These are phyloP conservation scores for Limulus polyphemus DNA, from an alignment of 2,888 invertebrate genomes.

Conservation along the genomic window DNA sequence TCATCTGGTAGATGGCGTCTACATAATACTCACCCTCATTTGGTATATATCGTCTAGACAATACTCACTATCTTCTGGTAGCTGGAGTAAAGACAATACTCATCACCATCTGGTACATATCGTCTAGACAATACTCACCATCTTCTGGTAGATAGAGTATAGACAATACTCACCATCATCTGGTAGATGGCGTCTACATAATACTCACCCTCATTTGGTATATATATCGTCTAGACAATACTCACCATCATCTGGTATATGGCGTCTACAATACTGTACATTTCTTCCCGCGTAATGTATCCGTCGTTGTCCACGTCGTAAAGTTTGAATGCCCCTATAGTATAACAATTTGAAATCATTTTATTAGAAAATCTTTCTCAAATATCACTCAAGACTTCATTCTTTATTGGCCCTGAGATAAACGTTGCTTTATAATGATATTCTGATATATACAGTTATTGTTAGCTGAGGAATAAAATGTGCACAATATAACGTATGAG, in stretches of 20 bases:
- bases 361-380: background rate
- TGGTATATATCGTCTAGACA: background rate
- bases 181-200: conserved; percentile 42
- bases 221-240: background rate
- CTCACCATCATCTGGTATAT: conserved; percentile 43
- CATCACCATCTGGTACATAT: conserved; percentile 44
- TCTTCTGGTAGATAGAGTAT: no score
- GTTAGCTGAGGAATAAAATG: background rate
- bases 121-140: conserved; percentile 33
- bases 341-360: background rate
- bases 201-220: no score
- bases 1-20: conserved; percentile 40
- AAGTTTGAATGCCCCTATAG: conserved; percentile 41
- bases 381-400: no score
- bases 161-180: conserved; percentile 37
- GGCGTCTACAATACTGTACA: conserved; percentile 41
- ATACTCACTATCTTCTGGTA: conserved; percentile 41
- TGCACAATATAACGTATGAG: background rate
- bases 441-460: no score
- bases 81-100: conserved; percentile 38
- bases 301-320: conserved; percentile 42
- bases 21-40: conserved; percentile 27
- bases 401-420: background rate
- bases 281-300: conserved; percentile 40
- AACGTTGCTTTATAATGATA: background rate